Evolutionary conservation across 2,113 vertebrate genomes (phyloP).

Genomic region (Myotis brandtii): DNA sequence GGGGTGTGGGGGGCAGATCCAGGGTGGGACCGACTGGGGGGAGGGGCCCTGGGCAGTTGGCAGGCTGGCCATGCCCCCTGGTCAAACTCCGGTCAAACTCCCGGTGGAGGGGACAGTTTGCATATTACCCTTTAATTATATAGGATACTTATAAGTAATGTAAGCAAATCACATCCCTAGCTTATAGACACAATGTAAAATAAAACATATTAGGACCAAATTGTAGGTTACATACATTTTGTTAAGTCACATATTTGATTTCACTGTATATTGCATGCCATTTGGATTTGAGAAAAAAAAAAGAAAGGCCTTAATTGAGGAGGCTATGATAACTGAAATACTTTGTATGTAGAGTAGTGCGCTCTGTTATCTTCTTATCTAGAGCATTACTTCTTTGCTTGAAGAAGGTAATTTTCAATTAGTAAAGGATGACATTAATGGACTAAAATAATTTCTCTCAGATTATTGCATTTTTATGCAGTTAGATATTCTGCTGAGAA

Average conservation of each 20-base stretch:
- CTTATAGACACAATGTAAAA: neutral
- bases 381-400: neutral
- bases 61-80: too few relatives aligned
- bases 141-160: neutral
- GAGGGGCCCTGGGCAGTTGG: too few relatives aligned
- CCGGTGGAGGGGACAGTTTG: too few relatives aligned
- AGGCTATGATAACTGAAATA: neutral
- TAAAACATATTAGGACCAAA: neutral
- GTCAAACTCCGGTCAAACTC: too few relatives aligned
- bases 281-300: neutral
- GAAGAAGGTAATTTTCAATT: conserved; percentile 18
- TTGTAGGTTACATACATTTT: neutral
- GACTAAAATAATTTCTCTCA: neutral
- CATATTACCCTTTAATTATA: too few relatives aligned
- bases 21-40: too few relatives aligned
- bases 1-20: too few relatives aligned
- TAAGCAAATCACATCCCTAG: neutral
- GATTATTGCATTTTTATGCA: neutral
- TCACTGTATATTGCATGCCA: neutral
- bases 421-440: neutral
- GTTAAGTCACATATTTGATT: conserved; percentile 1
- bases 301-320: neutral
- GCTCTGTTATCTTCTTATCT: neutral
- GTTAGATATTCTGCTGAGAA: neutral
- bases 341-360: neutral